phyloP scores from a whole-genome alignment of 2,888 invertebrate species.

The Busseola fusca region DNA sequence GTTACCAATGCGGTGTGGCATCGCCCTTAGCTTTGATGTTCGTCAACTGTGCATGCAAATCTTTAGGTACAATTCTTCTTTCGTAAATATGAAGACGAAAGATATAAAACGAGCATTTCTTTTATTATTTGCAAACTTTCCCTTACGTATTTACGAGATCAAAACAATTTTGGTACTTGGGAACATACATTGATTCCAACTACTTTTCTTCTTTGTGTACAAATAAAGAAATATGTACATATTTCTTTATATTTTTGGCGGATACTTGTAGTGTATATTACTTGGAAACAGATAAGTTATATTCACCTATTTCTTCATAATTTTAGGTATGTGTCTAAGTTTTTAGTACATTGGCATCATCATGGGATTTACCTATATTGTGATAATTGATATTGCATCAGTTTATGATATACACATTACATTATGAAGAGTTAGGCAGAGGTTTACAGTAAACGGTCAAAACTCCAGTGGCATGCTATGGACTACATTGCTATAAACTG shows the following conservation, averaged over 20 bases:
- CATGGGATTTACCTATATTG: background rate
- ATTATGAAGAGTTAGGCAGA: too few species aligned
- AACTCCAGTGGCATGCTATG: too few species aligned
- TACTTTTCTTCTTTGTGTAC: conserved; percentile 20
- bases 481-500: too few species aligned
- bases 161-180: conserved; percentile 39
- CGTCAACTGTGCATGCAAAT: conserved; percentile 13
- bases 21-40: background rate
- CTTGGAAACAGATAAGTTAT: background rate
- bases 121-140: conserved; percentile 42
- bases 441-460: too few species aligned
- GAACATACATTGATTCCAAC: conserved; percentile 20
- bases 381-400: too few species aligned
- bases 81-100: conserved; percentile 25
- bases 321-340: background rate
- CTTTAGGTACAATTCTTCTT: conserved; percentile 2
- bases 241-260: conserved; percentile 12
- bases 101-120: conserved; percentile 25
- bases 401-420: too few species aligned
- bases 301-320: background rate
- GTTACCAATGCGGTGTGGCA: too few species aligned
- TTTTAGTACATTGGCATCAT: background rate
- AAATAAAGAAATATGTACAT: too few species aligned
- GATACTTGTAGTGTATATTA: background rate
- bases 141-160: conserved; percentile 36